These are phyloP conservation scores for Lepidochrysops patricia DNA, from an alignment of 2,888 invertebrate genomes.

Conservation along the genomic window DNA sequence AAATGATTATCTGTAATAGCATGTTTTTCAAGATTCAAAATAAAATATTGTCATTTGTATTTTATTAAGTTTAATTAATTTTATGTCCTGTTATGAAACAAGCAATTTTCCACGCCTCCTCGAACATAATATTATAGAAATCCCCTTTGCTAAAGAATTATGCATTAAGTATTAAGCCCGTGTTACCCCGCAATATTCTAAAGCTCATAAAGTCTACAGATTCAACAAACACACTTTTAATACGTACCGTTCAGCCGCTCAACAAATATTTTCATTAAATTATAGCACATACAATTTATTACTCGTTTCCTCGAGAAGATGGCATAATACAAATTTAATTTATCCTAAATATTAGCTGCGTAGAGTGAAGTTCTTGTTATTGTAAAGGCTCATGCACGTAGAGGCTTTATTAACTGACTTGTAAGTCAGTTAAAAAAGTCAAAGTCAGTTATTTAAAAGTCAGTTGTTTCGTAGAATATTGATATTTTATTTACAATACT, in stretches of 20 bases:
- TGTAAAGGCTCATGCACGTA: background rate
- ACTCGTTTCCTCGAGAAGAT: background rate
- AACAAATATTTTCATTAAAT: slow-evolving; percentile 1
- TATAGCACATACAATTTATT: background rate
- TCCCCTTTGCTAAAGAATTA: background rate
- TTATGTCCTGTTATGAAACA: too few relatives aligned
- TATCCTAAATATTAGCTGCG: background rate
- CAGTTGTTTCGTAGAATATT: too few relatives aligned
- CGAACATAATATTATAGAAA: background rate
- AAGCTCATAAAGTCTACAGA: slow-evolving; percentile 3
- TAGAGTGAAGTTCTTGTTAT: background rate
- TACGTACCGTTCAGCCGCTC: background rate
- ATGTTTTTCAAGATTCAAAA: too few relatives aligned
- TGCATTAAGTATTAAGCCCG: background rate
- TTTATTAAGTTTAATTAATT: too few relatives aligned
- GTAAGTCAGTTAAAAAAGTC: background rate
- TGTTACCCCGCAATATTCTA: background rate
- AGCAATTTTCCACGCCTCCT: background rate
- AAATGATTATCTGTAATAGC: background rate
- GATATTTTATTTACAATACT: too few relatives aligned
- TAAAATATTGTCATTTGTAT: too few relatives aligned
- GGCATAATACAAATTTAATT: slow-evolving; percentile 1
- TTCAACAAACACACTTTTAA: background rate
- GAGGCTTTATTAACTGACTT: too few relatives aligned
- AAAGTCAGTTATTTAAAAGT: too few relatives aligned